Evolutionary conservation across 2,888 invertebrate genomes (phyloP).

Genomic region (Mycalesis mineus): DNA sequence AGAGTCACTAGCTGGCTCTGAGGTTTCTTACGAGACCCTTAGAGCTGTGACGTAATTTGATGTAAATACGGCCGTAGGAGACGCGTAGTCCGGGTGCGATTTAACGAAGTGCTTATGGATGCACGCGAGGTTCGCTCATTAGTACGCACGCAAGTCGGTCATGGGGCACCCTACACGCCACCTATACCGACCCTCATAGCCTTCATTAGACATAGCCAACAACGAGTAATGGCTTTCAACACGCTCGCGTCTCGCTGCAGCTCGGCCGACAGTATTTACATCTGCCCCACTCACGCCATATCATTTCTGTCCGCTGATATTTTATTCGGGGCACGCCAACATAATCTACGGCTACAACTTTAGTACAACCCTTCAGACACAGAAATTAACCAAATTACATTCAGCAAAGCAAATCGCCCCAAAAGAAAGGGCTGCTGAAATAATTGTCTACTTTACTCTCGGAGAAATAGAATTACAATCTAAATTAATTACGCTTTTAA

Average conservation of each 20-base stretch:
- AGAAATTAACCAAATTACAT: slow-evolving; percentile 74
- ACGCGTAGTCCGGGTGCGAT: slow-evolving; percentile 58
- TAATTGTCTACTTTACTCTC: slow-evolving; percentile 77
- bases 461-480: slow-evolving; percentile 79
- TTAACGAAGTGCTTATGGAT: slow-evolving; percentile 59
- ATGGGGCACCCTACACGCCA: slow-evolving; percentile 37
- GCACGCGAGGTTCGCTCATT: slow-evolving; percentile 71
- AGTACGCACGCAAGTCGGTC: slow-evolving; percentile 61
- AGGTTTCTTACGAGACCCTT: not conserved
- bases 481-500: slow-evolving; percentile 79
- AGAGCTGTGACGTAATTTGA: slow-evolving; percentile 25
- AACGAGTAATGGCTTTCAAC: slow-evolving; percentile 52
- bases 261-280: slow-evolving; percentile 17
- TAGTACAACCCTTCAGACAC: slow-evolving; percentile 55
- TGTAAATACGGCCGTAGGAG: slow-evolving; percentile 38
- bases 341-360: slow-evolving; percentile 33
- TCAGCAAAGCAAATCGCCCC: slow-evolving; percentile 71
- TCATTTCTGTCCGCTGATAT: slow-evolving; percentile 23
- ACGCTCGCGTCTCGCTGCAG: slow-evolving; percentile 35
- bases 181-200: slow-evolving; percentile 40
- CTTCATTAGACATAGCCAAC: slow-evolving; percentile 56
- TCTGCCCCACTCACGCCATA: slow-evolving; percentile 17
- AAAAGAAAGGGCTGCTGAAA: slow-evolving; percentile 77
- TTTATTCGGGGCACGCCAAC: slow-evolving; percentile 33
- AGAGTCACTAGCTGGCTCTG: not conserved